A percentile compares a stretch with the other conserved stretches of the same genome.
These are phyloP conservation scores for Axinella damicornis DNA, from an alignment of 37 sponge, comb jelly and placozoan genomes.

Conservation along the genomic window DNA sequence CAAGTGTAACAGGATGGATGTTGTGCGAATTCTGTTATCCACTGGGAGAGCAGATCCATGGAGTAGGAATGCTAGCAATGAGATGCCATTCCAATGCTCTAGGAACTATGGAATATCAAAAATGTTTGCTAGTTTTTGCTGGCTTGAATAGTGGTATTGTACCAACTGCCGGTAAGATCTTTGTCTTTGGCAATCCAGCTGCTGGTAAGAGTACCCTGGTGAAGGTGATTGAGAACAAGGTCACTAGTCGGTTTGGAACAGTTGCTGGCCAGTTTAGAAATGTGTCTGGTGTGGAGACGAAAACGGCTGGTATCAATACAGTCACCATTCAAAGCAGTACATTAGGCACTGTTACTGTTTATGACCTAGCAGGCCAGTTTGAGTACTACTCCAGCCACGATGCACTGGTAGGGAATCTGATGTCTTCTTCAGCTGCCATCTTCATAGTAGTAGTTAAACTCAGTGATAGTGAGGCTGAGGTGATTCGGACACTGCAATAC, in stretches of 20 bases:
- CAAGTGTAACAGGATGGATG: neutral
- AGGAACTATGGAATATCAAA: neutral
- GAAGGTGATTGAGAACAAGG: neutral
- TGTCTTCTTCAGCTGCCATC: conserved; percentile 1
- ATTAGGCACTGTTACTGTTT: conserved; percentile 29
- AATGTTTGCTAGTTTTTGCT: too few species aligned
- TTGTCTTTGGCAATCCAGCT: conserved; percentile 29
- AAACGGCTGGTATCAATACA: conserved; percentile 50
- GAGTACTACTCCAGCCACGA: conserved; percentile 49
- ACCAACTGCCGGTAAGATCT: neutral
- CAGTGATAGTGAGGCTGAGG: conserved; percentile 8
- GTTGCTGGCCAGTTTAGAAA: neutral
- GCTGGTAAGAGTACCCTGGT: conserved; percentile 55
- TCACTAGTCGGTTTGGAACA: too few species aligned
- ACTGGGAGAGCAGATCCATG: neutral
- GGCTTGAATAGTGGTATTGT: neutral
- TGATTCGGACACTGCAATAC: conserved; percentile 5
- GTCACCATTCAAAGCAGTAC: neutral
- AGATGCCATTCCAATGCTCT: neutral
- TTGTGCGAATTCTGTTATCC: neutral
- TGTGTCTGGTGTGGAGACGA: neutral
- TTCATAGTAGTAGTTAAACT: conserved; percentile 33
- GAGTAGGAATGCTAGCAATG: neutral
- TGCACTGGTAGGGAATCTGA: conserved; percentile 18
- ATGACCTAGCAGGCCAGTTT: conserved; percentile 49